Conservation (phyloP, 2,113 vertebrate genomes). For the Scomber colias region DNA sequence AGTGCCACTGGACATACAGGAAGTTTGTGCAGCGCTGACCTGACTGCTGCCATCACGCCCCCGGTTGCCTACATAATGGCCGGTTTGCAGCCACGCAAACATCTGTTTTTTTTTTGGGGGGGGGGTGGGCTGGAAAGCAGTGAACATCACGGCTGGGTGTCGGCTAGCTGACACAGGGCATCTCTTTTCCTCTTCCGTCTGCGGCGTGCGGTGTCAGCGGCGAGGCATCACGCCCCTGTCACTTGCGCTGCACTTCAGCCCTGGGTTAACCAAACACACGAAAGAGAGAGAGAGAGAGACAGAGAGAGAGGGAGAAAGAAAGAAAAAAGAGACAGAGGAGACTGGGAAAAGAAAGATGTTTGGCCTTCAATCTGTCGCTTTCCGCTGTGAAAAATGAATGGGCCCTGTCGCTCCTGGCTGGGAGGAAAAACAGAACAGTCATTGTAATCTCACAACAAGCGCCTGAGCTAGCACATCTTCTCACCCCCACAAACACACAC, state of each 20-base stretch:
- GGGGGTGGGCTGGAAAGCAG: neutral
- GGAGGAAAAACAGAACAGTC: constrained; percentile 65
- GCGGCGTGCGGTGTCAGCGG: constrained; percentile 41
- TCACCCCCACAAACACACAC: constrained; percentile 31
- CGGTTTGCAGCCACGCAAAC: constrained; percentile 46
- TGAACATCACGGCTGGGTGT: constrained; percentile 41
- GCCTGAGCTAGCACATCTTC: constrained; percentile 55
- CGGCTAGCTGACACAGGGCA: constrained; percentile 58
- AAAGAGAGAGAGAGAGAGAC: constrained; percentile 11
- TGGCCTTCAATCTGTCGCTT: constrained; percentile 64
- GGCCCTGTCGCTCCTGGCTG: constrained; percentile 48
- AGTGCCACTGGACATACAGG: constrained; percentile 16
- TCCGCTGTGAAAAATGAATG: constrained; percentile 52
- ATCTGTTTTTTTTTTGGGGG: constrained; percentile 40
- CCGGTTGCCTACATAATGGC: constrained; percentile 21
- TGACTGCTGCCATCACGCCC: constrained; percentile 34
- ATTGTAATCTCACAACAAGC: constrained; percentile 73
- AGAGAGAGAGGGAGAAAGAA: constrained; percentile 8
- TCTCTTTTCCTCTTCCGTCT: constrained; percentile 49
- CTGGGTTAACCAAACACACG: constrained; percentile 55
- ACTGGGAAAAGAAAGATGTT: constrained; percentile 54
- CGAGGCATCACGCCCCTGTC: constrained; percentile 61
- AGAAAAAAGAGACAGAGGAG: constrained; percentile 23
- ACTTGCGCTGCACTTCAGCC: constrained; percentile 50
- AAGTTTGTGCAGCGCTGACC: neutral